Evolutionary conservation across 1,140 invertebrate species (phyloP).

Genomic region (Lepidostoma basale): DNA sequence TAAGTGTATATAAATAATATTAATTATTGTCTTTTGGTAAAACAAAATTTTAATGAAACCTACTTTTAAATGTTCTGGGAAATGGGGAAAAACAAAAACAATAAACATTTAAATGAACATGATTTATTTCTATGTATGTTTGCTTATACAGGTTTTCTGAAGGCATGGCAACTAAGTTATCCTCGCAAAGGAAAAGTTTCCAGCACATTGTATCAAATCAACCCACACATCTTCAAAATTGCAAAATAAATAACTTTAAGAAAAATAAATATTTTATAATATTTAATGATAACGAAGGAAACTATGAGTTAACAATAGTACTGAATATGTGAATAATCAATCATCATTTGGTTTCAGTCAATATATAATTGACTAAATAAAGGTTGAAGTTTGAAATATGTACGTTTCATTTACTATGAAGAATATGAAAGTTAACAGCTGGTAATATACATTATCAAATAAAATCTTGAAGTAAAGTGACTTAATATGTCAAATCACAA

Average conservation of each 20-base stretch:
- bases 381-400: not conserved
- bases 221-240: slow-evolving; percentile 29
- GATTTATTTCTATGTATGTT: slow-evolving; percentile 38
- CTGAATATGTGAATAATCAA: slow-evolving; percentile 13
- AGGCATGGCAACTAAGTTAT: slow-evolving; percentile 35
- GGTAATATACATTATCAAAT: no score
- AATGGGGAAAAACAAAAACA: not conserved
- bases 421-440: no score
- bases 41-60: no score
- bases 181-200: not conserved
- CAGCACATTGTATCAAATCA: slow-evolving; percentile 32
- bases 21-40: no score
- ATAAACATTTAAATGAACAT: slow-evolving; percentile 32
- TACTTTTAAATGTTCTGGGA: no score
- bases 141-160: slow-evolving; percentile 33
- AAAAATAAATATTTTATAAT: slow-evolving; percentile 12
- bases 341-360: not conserved
- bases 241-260: slow-evolving; percentile 20
- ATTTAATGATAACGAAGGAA: not conserved
- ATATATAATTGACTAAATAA: not conserved
- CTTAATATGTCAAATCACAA: slow-evolving; percentile 11
- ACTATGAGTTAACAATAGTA: not conserved
- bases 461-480: no score
- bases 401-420: no score
- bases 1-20: no score